Conservation (phyloP, 2,113 vertebrate species). For the Actinemys pallida region DNA sequence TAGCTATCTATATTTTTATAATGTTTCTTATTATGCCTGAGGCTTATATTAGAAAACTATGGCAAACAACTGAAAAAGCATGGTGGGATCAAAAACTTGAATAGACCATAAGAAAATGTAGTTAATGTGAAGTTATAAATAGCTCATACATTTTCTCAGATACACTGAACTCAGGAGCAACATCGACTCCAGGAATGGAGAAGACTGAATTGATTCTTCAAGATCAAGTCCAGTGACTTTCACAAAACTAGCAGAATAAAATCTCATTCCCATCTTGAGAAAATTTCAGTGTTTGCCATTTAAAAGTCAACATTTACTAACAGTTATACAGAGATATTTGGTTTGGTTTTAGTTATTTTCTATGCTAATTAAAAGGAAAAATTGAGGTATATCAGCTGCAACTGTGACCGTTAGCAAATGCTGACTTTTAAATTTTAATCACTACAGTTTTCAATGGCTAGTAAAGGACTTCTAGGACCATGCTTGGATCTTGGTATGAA, state of each 20-base stretch:
- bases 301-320: neutral
- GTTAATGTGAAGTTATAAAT: neutral
- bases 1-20: neutral
- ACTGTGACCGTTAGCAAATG: neutral
- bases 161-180: neutral
- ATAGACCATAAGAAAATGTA: neutral
- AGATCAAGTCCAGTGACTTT: neutral
- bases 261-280: neutral
- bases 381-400: neutral
- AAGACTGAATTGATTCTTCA: neutral
- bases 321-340: neutral
- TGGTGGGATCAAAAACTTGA: neutral
- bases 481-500: neutral
- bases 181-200: neutral
- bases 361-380: neutral
- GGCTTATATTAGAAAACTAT: neutral
- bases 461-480: neutral
- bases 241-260: neutral
- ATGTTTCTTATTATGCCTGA: fast-evolving
- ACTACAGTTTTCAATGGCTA: neutral
- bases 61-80: neutral
- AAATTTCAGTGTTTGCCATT: neutral
- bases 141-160: neutral
- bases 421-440: neutral
- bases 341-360: neutral